Base-by-base conservation (phyloP, 2,113 vertebrate genomes). In the Perca fluviatilis region DNA sequence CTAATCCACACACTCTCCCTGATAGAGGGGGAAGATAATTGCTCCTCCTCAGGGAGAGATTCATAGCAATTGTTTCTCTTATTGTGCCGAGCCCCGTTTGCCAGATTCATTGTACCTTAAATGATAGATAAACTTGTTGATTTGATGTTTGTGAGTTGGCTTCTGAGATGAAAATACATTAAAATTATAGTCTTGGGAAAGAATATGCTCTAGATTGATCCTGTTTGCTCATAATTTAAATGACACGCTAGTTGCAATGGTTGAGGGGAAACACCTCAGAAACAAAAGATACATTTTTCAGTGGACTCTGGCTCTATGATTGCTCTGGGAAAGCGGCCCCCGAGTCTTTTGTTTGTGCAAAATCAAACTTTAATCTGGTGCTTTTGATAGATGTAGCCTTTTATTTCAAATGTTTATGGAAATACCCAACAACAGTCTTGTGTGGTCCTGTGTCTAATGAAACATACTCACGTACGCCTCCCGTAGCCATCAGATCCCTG, bases 401-500 rank as follows among this genome's bases (percentile, higher is more conserved):
- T 91, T 91, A 91, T 95, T 91, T 85, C 73, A 77, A 86, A 83
- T 92, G 91, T 94, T 94, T 93, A 94, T 88, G 75, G 84, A 89
- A 91, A 86, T 90, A 88, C 75, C 80, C 72, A 79, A 88, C 74
- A 91, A 91, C 87, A 91, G 80, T 91, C 90, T 81, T 94, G 94
- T 95, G 95, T 95, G 94, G 94, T 95, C 91, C 88, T 73, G 36
- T 83, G 84, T 91, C 88, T 84, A 94, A 92, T 91, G 83, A 91
- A 91, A 92, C 84, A 88, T 86, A 87, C 63, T 66, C 74, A 76
- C 51, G 57, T 86, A 73, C 40, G 75, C 68, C 69, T 74, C 80
- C 70, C 56, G 15, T 23, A 72, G 75, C 82, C 74, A 85, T 91
- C 83, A 76, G 88, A 91, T 92, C 84, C 49, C 68, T 86, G 72